A percentile compares a stretch with the other conserved stretches of the same genome.
These are phyloP conservation scores for Eurois occulta DNA, from an alignment of 2,888 invertebrate species.

Conservation along the genomic window DNA sequence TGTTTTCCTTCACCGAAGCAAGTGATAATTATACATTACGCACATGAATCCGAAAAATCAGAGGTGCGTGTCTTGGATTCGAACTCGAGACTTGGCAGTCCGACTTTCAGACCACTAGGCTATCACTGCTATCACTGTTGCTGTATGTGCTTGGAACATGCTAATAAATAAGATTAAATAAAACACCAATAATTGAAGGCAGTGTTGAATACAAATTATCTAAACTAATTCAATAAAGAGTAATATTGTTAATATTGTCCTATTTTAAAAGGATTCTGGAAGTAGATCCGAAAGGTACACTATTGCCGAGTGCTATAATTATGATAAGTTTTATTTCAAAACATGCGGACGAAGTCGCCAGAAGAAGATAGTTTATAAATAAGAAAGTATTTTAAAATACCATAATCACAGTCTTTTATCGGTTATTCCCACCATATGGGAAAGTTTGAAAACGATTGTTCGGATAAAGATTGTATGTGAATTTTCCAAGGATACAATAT, in stretches of 20 bases:
- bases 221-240: neutral
- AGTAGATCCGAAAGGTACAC: neutral
- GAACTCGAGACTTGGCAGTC: too few species aligned
- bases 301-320: neutral
- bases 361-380: neutral
- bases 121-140: too few species aligned
- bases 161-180: neutral
- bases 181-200: neutral
- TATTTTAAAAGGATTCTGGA: neutral
- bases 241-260: neutral
- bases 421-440: neutral
- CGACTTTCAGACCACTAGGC: too few species aligned
- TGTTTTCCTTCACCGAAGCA: too few species aligned
- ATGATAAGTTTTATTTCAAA: neutral
- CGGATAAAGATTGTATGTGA: neutral
- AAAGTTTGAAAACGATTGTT: neutral
- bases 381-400: neutral
- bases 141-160: too few species aligned
- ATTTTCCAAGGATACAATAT: conserved; percentile 2
- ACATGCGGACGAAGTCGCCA: neutral
- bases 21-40: too few species aligned
- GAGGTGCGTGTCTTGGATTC: too few species aligned
- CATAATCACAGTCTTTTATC: neutral
- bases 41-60: too few species aligned
- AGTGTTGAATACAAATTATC: neutral